A percentile compares a stretch with the other conserved stretches of the same genome.
Evolutionary conservation across 2,113 vertebrate genomes (phyloP).

Genomic region (Jaculus jaculus): DNA sequence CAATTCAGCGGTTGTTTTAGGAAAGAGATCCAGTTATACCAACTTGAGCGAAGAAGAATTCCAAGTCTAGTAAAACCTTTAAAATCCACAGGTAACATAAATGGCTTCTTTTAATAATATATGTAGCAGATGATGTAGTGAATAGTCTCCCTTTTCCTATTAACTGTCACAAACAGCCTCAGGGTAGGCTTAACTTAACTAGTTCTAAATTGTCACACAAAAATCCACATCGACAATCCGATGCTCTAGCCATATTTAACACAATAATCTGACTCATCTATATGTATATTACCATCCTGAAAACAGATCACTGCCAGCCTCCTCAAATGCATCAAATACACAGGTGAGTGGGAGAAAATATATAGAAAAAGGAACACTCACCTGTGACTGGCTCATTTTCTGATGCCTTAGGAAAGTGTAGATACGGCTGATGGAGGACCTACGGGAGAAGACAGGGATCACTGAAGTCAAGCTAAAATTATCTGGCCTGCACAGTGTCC

Average conservation of each 20-base stretch:
- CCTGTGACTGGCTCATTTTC: slow-evolving; percentile 68
- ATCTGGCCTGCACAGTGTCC: not conserved
- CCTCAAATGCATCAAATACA: not conserved
- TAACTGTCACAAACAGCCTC: not conserved
- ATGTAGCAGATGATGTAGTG: not conserved
- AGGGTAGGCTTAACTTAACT: not conserved
- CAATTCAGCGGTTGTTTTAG: not conserved
- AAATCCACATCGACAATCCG: too few species aligned
- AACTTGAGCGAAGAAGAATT: not conserved
- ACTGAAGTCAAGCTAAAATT: not conserved
- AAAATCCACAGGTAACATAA: not conserved
- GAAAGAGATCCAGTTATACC: not conserved
- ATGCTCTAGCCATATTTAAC: not conserved
- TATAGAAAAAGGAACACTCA: slow-evolving; percentile 48
- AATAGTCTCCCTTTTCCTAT: not conserved
- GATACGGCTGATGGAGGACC: not conserved
- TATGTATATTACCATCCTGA: not conserved
- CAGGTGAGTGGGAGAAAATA: not conserved
- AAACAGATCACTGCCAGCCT: not conserved
- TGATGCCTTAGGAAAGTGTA: not conserved
- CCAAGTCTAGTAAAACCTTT: not conserved
- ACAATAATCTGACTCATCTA: not conserved
- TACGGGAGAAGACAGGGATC: not conserved
- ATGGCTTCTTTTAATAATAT: not conserved
- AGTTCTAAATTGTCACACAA: not conserved